These are phyloP conservation scores for Elephas maximus DNA, from an alignment of 2,113 vertebrate species.

Conservation along the genomic window DNA sequence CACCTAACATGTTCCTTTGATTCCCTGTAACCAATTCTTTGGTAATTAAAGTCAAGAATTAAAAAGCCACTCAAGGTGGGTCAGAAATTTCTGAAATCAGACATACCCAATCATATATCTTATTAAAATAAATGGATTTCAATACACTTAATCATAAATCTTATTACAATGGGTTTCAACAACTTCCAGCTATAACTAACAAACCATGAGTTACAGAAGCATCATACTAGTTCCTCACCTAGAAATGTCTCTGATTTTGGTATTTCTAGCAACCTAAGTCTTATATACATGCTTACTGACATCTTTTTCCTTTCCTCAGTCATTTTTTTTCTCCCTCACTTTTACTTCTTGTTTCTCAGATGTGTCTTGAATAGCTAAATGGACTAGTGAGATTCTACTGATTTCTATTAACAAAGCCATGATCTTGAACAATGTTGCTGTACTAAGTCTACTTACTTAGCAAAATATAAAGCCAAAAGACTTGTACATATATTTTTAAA, in stretches of 20 bases:
- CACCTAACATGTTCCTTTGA: constrained; percentile 8
- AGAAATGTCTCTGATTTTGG: neutral
- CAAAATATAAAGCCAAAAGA: neutral
- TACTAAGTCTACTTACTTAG: constrained; percentile 49
- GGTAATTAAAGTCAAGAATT: constrained; percentile 7
- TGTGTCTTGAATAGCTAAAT: neutral
- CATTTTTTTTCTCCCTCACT: neutral
- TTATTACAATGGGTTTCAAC: neutral
- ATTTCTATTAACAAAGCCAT: constrained; percentile 10
- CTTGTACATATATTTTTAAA: neutral
- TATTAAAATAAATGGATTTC: constrained; percentile 11
- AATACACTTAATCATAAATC: neutral
- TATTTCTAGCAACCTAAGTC: neutral
- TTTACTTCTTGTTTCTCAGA: neutral
- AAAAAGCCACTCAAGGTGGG: neutral
- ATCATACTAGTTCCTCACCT: neutral
- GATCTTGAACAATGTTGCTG: neutral
- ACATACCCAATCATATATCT: neutral
- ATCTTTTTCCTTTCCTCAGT: neutral
- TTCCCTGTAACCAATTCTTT: constrained; percentile 4
- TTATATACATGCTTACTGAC: neutral
- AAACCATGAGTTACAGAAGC: neutral
- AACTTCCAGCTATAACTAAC: neutral
- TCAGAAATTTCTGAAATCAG: constrained; percentile 33
- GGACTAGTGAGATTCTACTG: neutral